Base-by-base conservation (phyloP, 1,140 invertebrate species). In the Leptinotarsa lineolata region DNA sequence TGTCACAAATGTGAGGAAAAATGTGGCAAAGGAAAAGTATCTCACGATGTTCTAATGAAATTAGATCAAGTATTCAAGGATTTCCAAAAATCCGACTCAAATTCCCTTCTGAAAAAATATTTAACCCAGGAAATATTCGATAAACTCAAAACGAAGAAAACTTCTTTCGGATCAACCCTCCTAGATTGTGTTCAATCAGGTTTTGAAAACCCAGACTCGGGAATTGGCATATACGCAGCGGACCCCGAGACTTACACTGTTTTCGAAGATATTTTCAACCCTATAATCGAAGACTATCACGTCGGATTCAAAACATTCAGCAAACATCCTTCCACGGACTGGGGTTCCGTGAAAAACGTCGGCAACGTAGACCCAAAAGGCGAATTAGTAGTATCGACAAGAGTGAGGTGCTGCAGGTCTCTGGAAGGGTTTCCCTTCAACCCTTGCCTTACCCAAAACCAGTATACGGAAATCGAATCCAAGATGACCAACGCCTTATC, bases 221-320 rank as follows among this genome's bases (percentile, higher is more conserved):
- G 86, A 15, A 85, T 92, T 12, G 92, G 92, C 72, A 81, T 93
- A 39, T 94, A 94, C 82, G 92, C 93, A 3, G 88, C 91, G 0
- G 92, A 95, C 85, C 86, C 90, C 0, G 89, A 94, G 65, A 85
- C 90, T 3, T 95, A 95, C 84, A 86, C 86, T 46, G 83, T 90
- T 1, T 94, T 94, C 79, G 83, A 83, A 13, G 86, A 88, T 59
- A 83, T 95, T 12, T 95, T 95, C 80, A 89, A 94, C 83, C 91
- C 91, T 12, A 89, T 94, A 80, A 94, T 95, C 80, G 87, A 91
- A 74, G 92, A 93, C 70, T 94, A 93, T 81, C 92, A 94, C 79
- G 84, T 79, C 5, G 89, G 89, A 63, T 90, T 92, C 81, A 88
- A 88, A 68, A 83, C 87, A 30, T 87, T 86, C 2, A 87, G 89